Conservation (phyloP, 1,140 invertebrate species). For the Pentalonia nigronervosa region DNA sequence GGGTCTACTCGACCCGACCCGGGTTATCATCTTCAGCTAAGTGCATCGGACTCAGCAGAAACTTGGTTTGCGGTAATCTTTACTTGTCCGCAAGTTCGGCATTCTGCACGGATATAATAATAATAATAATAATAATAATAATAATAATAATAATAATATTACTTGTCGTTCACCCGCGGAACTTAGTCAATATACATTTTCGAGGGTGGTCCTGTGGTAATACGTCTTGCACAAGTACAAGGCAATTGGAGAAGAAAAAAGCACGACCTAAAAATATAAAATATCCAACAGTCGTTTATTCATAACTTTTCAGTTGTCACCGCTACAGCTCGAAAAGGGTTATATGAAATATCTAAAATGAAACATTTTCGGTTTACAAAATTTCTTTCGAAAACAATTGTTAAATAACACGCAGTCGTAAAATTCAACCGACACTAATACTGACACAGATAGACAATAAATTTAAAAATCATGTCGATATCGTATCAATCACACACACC, state of each 20-base stretch:
- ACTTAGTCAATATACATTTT: not conserved
- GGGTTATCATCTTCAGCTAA: not conserved
- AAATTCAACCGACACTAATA: not conserved
- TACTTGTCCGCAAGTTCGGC: not conserved
- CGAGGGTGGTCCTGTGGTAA: not conserved
- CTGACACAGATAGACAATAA: not conserved
- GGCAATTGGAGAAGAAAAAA: not conserved
- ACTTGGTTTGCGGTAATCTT: conserved; percentile 9
- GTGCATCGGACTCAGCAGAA: not conserved
- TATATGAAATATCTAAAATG: not conserved
- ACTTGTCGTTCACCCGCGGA: not conserved
- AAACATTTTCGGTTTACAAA: not conserved
- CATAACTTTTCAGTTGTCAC: not conserved
- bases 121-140: too few relatives aligned
- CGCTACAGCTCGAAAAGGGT: not conserved
- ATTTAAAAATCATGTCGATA: not conserved
- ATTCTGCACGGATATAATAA: not conserved
- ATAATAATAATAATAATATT: not conserved
- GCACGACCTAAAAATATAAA: too few relatives aligned
- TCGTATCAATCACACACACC: not conserved
- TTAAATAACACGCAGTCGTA: not conserved
- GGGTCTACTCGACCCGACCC: not conserved
- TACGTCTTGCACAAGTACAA: not conserved
- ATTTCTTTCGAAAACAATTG: not conserved
- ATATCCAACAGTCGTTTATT: not conserved